Evolutionary conservation across 1,140 invertebrate species (phyloP), one percentile per base, ranked within the genome.

Genomic region (Pogonomyrmex barbatus): DNA sequence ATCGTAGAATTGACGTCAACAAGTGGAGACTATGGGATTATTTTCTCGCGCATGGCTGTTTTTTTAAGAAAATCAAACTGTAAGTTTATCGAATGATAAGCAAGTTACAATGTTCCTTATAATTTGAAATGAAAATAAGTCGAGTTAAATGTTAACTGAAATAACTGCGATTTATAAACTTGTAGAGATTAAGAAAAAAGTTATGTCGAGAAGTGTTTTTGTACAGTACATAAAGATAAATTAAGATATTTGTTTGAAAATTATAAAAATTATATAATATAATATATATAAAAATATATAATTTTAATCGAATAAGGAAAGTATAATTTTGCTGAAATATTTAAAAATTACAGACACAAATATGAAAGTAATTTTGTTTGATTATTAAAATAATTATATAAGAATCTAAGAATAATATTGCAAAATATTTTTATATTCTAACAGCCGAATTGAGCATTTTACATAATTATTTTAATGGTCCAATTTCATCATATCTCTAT

Each of bases 121-220:
- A 56, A 42, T 1, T 39, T 0, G n/a, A 39, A 39, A 75, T 17
- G 8, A n/a, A 58, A 75, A 75, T 36, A 12, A 75, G n/a, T 56
- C 33, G 8, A 36, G 14, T 39, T 58, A 42, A 75, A 30, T 75
- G 10, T 75, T 42, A 75, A 73, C 3, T 73, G 8, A 6, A 70
- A 4, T 36, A 12, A 17, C n/a, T 45, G 36, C 4, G n/a, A 36
- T 73, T 73, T 36, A 36, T 52, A 33, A n/a, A 12, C 5, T 56
- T n/a, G 17, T 8, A n/a, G 2, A 71, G 5, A 71, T 8, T 50
- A 24, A 24, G 10, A 73, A 52, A 30, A 50, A 14, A 14, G n/a
- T 4, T 54, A 54, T 54, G n/a, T 39, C 2, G 24, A 47, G 24
- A 68, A 67, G 4, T 65, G 9, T 4, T 67, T 12, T 56, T 24